Percentiles rank a stretch among this genome's conserved stretches.
Evolutionary conservation across 1,140 invertebrate genomes (phyloP).

Genomic region (Zaprionus gabonicus): DNA sequence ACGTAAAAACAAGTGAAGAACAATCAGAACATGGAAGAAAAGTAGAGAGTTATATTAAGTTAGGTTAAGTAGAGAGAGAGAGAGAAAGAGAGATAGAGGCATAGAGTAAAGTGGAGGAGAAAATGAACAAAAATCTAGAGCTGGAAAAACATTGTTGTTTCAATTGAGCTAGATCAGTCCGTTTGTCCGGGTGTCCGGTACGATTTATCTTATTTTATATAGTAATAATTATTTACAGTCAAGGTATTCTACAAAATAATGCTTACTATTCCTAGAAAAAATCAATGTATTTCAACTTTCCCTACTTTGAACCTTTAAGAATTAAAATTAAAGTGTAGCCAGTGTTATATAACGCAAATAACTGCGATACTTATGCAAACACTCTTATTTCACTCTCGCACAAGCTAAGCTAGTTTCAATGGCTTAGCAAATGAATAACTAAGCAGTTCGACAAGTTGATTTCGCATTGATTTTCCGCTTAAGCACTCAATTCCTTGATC

Average conservation of each 20-base stretch:
- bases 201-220: no score
- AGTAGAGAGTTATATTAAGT: neutral
- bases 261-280: no score
- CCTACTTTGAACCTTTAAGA: no score
- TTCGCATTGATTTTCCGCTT: neutral
- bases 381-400: neutral
- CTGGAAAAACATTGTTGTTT: no score
- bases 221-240: no score
- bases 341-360: neutral
- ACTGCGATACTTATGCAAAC: neutral
- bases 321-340: neutral
- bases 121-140: no score
- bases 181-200: no score
- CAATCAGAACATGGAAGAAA: neutral
- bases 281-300: no score
- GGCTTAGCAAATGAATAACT: neutral
- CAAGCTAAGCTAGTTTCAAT: neutral
- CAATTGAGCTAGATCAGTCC: no score
- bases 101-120: no score
- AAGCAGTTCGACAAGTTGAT: neutral
- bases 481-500: conserved; percentile 3
- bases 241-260: no score
- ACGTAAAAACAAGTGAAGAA: no score
- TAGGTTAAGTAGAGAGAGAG: neutral
- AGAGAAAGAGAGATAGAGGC: neutral